Evolutionary conservation across 2,113 vertebrate species (phyloP), one percentile per base, ranked within the genome.

Genomic region (Notarius quadriscutis): DNA sequence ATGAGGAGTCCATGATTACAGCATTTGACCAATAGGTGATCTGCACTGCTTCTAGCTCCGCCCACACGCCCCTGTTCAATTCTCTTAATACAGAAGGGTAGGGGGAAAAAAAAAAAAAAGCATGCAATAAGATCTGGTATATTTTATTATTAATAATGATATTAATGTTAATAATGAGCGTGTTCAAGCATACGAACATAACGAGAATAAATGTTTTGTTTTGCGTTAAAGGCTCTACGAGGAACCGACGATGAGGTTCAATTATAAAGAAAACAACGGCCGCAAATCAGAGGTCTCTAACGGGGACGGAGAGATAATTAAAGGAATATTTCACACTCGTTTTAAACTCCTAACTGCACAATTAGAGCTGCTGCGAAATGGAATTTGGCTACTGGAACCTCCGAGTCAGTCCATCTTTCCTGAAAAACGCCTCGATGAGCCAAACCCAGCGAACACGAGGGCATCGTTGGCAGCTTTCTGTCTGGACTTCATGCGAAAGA

Each of bases 271-370:
- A 65, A 84, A 84, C 69, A 17, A 34, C 8, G 41, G 71, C 72
- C 30, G 72, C 7, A 20, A 63, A 77, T 62, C 22, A 63, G 25
- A 63, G 34, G 4, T 50, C 14, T 48, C 55, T 18, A 85, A 78
- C 2, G 74, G 27, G n/a, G 50, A 18, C 48, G 72, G 34, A 20
- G 65, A 51, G 50, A 77, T 50, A 63, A 83, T 84, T 57, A 72
- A 72, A 30, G 30, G 65, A 53, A 83, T 67, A 69, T 83, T 83
- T 67, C 62, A 67, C 72, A 50, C 72, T 75, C 2, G 41, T 75
- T 10, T 72, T 48, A 48, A 58, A 20, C 27, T 34, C 79, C 80
- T 25, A 6, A 60, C 22, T 72, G 83, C 34, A 7, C 41, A 22
- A 75, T 75, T 75, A 75, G 72, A 75, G 41, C 7, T 7, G 41